Percentiles rank a stretch among this genome's conserved stretches.
These are phyloP conservation scores for Hydrophis major DNA, from an alignment of 2,797 vertebrate species.

Conservation along the genomic window DNA sequence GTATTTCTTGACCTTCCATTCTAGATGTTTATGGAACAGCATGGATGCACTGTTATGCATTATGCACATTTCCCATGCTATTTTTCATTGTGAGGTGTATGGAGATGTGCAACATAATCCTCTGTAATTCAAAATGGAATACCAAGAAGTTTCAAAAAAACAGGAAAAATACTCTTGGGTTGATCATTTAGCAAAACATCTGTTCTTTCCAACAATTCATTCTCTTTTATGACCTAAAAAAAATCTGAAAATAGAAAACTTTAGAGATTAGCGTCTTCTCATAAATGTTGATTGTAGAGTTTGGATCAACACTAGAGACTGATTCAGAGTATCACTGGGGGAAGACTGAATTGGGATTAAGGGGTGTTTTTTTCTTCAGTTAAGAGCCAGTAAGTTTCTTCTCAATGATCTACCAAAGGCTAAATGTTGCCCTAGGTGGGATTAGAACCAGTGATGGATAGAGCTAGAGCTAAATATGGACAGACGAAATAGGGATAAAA, in stretches of 20 bases:
- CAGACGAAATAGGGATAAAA: neutral
- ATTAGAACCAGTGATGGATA: neutral
- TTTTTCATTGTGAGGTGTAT: conserved; percentile 51
- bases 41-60: conserved; percentile 42
- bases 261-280: accelerated
- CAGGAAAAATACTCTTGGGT: conserved; percentile 12
- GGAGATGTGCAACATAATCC: conserved; percentile 39
- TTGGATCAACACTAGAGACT: neutral
- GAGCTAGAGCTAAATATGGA: neutral
- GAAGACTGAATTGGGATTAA: neutral
- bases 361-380: neutral
- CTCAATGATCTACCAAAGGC: neutral
- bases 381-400: neutral
- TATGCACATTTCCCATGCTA: conserved; percentile 26
- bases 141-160: conserved; percentile 34
- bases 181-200: conserved; percentile 2
- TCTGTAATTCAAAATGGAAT: conserved; percentile 35
- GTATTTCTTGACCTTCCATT: conserved; percentile 20
- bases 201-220: neutral
- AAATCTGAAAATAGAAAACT: neutral
- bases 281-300: neutral
- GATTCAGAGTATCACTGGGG: neutral
- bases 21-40: conserved; percentile 20
- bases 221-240: neutral
- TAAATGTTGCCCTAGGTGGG: too few species aligned